Evolutionary conservation across 2,888 invertebrate species (phyloP), one percentile per base, ranked within the genome.

Genomic region (Fabriciana adippe): DNA sequence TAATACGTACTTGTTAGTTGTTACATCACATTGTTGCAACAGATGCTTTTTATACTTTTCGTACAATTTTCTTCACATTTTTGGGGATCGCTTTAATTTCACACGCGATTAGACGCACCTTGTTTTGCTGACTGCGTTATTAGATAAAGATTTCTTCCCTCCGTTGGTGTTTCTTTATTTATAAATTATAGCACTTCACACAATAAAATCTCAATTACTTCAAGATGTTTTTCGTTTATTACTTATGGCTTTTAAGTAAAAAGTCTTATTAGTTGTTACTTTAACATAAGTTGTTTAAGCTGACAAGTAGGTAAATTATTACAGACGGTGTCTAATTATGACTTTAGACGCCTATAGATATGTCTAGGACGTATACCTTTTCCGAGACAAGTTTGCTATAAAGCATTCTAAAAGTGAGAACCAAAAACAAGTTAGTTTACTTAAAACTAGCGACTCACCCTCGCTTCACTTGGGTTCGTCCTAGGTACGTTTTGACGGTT

Each of bases 11-110:
- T 69, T 66, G 66, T 82, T 81, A 82, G 85, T 87, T 86, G 86
- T 85, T 83, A 81, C 79, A 78, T 81, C 78, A 81, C 75, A n/a
- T 83, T 85, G 86, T 86, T 79, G 86, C 82, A 86, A 84, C 89
- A 88, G 89, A 89, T 90, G 89, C 85, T 84, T 88, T 90, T 90
- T 90, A 89, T 89, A 84, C 84, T 84, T 81, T 79, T 67, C 81
- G 77, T 79, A 79, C 82, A 82, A 83, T 87, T 87, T 87, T 86
- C 83, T 80, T 71, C 64, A 57, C 61, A 60, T 74, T 70, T 71
- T 70, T 64, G 70, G 70, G 70, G 68, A 68, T 59, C 57, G 56
- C 45, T 72, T 73, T 70, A 73, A 71, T 89, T 90, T 88, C 84
- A 87, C 85, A 88, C 82, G 74, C 73, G 81, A 89, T 88, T 89